Percentiles rank a stretch among this genome's conserved stretches.
These are phyloP conservation scores for Congeria kusceri DNA, from an alignment of 2,888 invertebrate species.

Conservation along the genomic window DNA sequence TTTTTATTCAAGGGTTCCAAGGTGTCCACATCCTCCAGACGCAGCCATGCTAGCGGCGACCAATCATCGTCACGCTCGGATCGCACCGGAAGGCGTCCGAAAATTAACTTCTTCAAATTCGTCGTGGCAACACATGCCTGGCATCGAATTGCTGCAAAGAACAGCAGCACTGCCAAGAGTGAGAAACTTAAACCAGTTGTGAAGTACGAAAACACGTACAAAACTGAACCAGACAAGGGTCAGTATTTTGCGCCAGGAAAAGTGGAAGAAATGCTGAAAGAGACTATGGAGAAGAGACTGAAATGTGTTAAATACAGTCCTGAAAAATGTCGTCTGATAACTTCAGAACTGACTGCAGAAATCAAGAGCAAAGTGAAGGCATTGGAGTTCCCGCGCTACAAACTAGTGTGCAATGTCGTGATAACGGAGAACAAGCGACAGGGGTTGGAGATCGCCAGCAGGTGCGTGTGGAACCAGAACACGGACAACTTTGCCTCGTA, in stretches of 20 bases:
- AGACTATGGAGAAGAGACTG: conserved; percentile 69
- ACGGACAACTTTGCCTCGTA: conserved; percentile 79
- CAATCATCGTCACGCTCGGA: conserved; percentile 54
- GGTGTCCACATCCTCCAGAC: conserved; percentile 36
- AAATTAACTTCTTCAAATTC: conserved; percentile 74
- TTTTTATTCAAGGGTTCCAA: conserved; percentile 51
- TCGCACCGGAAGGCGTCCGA: conserved; percentile 31
- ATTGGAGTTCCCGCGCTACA: conserved; percentile 77
- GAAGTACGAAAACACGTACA: conserved; percentile 77
- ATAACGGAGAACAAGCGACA: conserved; percentile 79
- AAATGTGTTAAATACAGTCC: conserved; percentile 70
- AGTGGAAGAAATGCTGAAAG: conserved; percentile 69
- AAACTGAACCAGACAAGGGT: conserved; percentile 72
- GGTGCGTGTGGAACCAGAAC: conserved; percentile 75
- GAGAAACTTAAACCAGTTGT: conserved; percentile 52
- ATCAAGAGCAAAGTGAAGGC: conserved; percentile 76
- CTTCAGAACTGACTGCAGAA: conserved; percentile 70
- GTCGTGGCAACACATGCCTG: conserved; percentile 76
- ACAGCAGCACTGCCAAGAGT: conserved; percentile 36
- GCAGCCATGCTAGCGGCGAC: conserved; percentile 46
- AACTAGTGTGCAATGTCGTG: conserved; percentile 76
- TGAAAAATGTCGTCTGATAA: conserved; percentile 68
- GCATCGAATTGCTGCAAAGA: conserved; percentile 70
- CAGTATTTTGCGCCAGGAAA: conserved; percentile 67
- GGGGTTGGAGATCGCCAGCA: conserved; percentile 76